Evolutionary conservation across 2,113 vertebrate species (phyloP), one percentile per base, ranked within the genome.

Genomic region (Spheniscus mendiculus): DNA sequence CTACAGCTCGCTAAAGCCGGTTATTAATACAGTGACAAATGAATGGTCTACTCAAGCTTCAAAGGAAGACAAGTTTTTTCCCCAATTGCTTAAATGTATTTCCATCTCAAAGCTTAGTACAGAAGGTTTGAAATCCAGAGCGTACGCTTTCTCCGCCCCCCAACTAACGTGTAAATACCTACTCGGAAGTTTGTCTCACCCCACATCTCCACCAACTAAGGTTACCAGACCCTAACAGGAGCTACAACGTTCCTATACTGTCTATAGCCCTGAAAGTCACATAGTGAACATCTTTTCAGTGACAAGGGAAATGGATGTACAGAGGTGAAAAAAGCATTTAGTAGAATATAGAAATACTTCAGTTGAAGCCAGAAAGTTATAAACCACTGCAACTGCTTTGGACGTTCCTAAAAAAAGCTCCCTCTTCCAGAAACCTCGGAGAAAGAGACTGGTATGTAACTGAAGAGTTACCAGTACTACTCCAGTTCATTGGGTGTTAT

Each of bases 181-280:
- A 9, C 47, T 44, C 6, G 12, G 19, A 36, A 63, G 22, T 13
- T 67, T 56, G 10, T 45, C 44, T 86, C 49, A 18, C 5, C 6
- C 13, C 4, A 0, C 5, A 70, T 7, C 32, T 12, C 44, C 53
- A 89, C 8, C 23, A 40, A 4, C 32, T 27, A 10, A 47, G 8
- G 25, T 5, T 4, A 30, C 23, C 22, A 32, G 30, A 45, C 27
- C n/a, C 66, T 34, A 23, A 19, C 5, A 72, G 13, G 6, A 86
- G 76, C 62, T 58, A 2, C 6, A 19, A 49, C 1, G 9, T 14
- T 63, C 49, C 78, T 17, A 10, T 15, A 45, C 0, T 0, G 30
- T 26, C 32, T 26, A 9, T 1, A 69, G 23, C 14, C 36, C 53
- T 50, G 2, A 19, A 23, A 59, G 34, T 17, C n/a, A 52, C 59